These are phyloP conservation scores for Dryadula phaetusa DNA, from an alignment of 2,888 invertebrate genomes.

Conservation along the genomic window DNA sequence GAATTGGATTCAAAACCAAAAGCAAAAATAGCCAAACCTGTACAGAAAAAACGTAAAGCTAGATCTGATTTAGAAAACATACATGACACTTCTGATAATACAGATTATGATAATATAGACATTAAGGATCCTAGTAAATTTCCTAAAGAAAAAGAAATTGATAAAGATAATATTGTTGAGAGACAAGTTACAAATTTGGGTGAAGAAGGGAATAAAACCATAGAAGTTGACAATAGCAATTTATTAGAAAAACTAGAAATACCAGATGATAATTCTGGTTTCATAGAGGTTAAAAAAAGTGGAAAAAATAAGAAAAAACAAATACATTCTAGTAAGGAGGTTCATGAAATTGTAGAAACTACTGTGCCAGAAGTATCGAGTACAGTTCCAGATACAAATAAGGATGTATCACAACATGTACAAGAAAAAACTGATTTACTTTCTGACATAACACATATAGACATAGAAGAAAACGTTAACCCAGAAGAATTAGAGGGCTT, in stretches of 20 bases:
- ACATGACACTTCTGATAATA: background rate
- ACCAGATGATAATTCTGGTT: slow-evolving; percentile 44
- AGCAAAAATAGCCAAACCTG: slow-evolving; percentile 71
- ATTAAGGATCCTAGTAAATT: background rate
- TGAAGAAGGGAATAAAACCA: background rate
- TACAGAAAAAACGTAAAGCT: slow-evolving; percentile 66
- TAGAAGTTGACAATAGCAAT: background rate
- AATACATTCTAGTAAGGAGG: slow-evolving; percentile 34
- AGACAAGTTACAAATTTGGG: background rate
- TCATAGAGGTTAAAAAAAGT: slow-evolving; percentile 47
- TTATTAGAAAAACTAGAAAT: background rate
- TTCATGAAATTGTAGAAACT: background rate
- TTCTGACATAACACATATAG: slow-evolving; percentile 10
- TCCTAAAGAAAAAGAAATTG: background rate
- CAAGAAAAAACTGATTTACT: slow-evolving; percentile 20
- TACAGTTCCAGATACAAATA: background rate
- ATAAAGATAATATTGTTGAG: background rate
- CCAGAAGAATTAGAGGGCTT: slow-evolving; percentile 55
- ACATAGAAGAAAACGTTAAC: slow-evolving; percentile 47
- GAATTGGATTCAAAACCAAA: slow-evolving; percentile 54
- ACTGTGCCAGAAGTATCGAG: background rate
- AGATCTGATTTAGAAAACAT: slow-evolving; percentile 35
- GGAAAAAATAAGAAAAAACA: slow-evolving; percentile 58
- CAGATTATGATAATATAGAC: background rate
- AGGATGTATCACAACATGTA: background rate